These are phyloP conservation scores for Drosophila helvetica DNA, from an alignment of 2,888 invertebrate species.

Conservation along the genomic window DNA sequence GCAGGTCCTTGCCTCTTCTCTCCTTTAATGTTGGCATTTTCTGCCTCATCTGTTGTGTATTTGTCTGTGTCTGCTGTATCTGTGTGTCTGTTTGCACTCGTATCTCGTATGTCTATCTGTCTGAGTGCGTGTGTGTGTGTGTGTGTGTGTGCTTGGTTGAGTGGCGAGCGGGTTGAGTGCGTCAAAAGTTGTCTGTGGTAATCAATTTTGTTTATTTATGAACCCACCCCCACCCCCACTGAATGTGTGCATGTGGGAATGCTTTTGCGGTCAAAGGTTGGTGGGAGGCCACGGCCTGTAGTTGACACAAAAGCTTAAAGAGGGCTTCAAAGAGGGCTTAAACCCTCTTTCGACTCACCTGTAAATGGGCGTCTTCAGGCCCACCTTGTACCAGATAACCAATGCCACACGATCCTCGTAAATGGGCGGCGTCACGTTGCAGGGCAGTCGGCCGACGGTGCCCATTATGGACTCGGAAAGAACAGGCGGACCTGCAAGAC, in stretches of 20 bases:
- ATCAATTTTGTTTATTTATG: conserved; percentile 79
- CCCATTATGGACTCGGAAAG: conserved; percentile 84
- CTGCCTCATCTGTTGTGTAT: conserved; percentile 22
- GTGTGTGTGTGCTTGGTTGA: conserved; percentile 13
- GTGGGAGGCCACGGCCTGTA: conserved; percentile 47
- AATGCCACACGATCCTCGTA: conserved; percentile 83
- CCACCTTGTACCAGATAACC: conserved; percentile 84
- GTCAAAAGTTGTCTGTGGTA: conserved; percentile 74
- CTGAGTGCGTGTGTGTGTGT: background rate
- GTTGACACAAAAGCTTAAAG: conserved; percentile 60
- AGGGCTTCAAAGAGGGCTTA: conserved; percentile 18
- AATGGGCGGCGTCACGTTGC: conserved; percentile 84
- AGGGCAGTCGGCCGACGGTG: conserved; percentile 82
- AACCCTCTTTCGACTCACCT: conserved; percentile 74
- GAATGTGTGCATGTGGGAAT: conserved; percentile 35
- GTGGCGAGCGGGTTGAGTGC: conserved; percentile 61
- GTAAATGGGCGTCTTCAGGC: conserved; percentile 83
- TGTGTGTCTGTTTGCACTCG: conserved; percentile 1
- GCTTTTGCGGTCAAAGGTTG: conserved; percentile 46
- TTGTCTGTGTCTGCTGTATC: conserved; percentile 8
- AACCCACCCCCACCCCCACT: conserved; percentile 37
- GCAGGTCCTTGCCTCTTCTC: conserved; percentile 51
- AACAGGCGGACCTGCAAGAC: conserved; percentile 82
- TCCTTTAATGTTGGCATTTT: conserved; percentile 19
- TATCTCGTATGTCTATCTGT: conserved; percentile 2